Conservation (phyloP, 2,797 vertebrate species). For the Gallinago solitaria region DNA sequence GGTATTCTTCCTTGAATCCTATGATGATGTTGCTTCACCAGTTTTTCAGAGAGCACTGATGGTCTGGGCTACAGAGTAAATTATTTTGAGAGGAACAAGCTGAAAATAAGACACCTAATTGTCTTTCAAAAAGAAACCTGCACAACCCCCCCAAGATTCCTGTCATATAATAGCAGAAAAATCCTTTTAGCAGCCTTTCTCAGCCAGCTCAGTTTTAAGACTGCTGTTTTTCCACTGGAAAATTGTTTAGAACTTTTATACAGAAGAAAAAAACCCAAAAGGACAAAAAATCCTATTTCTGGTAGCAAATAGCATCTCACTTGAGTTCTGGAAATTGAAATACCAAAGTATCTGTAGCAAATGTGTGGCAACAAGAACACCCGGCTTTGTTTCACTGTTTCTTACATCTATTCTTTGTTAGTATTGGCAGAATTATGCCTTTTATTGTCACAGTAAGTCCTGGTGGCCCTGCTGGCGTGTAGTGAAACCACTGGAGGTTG, state of each 20-base stretch:
- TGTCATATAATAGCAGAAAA: not conserved
- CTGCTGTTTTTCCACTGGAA: not conserved
- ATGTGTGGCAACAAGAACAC: not conserved
- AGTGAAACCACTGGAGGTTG: not conserved
- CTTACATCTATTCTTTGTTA: not conserved
- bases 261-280: not conserved
- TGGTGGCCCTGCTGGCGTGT: not conserved
- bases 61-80: not conserved
- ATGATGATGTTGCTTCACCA: not conserved
- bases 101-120: not conserved
- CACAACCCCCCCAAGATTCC: not conserved
- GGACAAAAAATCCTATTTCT: not conserved
- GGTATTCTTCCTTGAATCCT: not conserved
- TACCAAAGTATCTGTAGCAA: not conserved
- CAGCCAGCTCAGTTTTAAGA: not conserved
- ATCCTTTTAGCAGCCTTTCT: not conserved
- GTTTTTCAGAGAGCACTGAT: not conserved
- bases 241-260: not conserved
- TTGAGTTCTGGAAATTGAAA: not conserved
- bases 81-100: not conserved
- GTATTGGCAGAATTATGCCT: not conserved
- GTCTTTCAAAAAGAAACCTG: not conserved
- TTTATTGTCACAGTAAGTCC: slow-evolving; percentile 21
- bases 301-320: not conserved
- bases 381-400: not conserved